Base-by-base conservation (phyloP, 2,113 vertebrate species). In the Indicator indicator region DNA sequence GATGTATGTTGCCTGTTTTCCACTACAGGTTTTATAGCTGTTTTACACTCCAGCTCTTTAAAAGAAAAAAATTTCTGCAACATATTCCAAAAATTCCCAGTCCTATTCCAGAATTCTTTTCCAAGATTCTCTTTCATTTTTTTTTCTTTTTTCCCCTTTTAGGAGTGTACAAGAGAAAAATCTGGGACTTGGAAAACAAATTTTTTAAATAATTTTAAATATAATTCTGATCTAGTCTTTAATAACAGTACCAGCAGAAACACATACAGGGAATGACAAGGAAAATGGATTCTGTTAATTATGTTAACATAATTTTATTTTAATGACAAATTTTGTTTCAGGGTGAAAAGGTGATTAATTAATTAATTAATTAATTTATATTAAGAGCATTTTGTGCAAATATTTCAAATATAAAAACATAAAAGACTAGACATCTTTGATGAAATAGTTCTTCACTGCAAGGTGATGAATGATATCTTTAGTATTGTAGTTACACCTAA, bases 271-370 rank as follows among this genome's bases (percentile, higher is more conserved):
- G 67, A 88, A 78, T 89, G 76, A 54, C 89, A 94, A 71, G 50
- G 44, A 91, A 91, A 95, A 95, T 67, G 44, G 73, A 80, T 91
- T 94, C 69, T 86, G 79, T 81, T 91, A 91, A 95, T 94, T 71
- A 80, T 48, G 48, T 60, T 92, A 93, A 83, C 44, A 74, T 44
- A 12, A 52, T 52, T 52, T 52, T 26, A 56, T 65, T 95, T 95
- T 90, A 80, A 91, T 88, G 69, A 54, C 8, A 86, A 62, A 26
- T 83, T 83, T 88, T 83, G 20, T 83, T 88, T 68, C 54, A 64
- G 32, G 50, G 18, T 54, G 24, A 64, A 86, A 86, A 88, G 19
- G 40, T 78, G 63, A 12, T n/a, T 46, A 88, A 52, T 6, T 24
- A 7, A 52, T 81, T 70, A 59, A 59, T 76, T 78, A 26, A 52